phyloP scores from a whole-genome alignment of 1,140 invertebrate genomes.

The Steinernema feltiae region DNA sequence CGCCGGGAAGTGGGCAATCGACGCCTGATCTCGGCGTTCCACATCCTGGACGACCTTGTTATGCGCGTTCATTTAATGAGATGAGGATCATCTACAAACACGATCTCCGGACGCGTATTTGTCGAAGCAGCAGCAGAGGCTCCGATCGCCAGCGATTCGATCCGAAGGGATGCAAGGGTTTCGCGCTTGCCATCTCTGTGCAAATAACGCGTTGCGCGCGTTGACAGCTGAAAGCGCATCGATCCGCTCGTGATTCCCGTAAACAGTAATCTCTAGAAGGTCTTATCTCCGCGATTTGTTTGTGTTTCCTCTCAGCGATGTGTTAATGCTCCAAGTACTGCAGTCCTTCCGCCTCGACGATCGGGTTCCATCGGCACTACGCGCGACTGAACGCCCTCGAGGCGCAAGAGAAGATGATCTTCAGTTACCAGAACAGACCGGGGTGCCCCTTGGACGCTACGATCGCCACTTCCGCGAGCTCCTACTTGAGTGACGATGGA shows the following conservation, averaged over 20 bases:
- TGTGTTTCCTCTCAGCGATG: not conserved
- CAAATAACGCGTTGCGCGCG: conserved; percentile 6
- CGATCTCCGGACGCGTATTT: not conserved
- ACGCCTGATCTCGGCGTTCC: not conserved
- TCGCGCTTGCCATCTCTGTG: not conserved
- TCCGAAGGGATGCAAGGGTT: not conserved
- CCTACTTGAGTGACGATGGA: conserved; percentile 1
- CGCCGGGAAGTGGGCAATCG: conserved; percentile 2
- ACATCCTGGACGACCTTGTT: conserved; percentile 1
- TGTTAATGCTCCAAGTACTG: not conserved
- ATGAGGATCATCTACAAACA: not conserved
- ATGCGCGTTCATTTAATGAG: not conserved
- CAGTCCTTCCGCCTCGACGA: not conserved
- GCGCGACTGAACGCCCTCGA: not conserved
- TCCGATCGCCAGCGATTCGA: not conserved
- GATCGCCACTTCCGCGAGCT: not conserved
- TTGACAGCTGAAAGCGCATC: not conserved
- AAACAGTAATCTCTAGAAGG: not conserved
- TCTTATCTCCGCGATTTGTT: not conserved
- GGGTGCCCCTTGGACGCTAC: not conserved
- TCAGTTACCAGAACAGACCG: not conserved
- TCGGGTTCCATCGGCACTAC: conserved; percentile 4
- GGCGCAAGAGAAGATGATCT: conserved; percentile 7
- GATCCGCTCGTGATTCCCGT: not conserved
- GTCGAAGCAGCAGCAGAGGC: not conserved